Evolutionary conservation across 2,888 invertebrate genomes (phyloP).

Genomic region (Agonopterix alstromeriana): DNA sequence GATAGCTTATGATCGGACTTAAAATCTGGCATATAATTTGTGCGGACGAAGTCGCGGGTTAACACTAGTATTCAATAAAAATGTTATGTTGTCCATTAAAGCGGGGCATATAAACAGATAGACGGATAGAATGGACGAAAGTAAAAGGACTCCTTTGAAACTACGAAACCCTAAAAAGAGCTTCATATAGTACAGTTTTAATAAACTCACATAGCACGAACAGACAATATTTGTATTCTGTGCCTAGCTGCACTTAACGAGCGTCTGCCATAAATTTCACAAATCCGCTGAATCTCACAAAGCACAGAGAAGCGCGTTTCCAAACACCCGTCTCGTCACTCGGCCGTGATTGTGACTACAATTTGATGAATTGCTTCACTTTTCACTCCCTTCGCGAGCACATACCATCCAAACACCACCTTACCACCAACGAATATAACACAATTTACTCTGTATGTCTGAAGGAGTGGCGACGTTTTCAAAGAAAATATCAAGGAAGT

Average conservation of each 20-base stretch:
- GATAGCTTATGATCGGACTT: too few relatives aligned
- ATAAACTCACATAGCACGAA: background rate
- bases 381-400: slow-evolving; percentile 29
- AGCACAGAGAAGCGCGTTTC: slow-evolving; percentile 28
- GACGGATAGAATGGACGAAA: too few relatives aligned
- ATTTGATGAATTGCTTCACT: slow-evolving; percentile 58
- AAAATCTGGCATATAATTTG: too few relatives aligned
- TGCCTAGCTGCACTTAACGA: slow-evolving; percentile 2
- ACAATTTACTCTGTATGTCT: background rate
- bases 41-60: too few relatives aligned
- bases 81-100: too few relatives aligned
- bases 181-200: background rate
- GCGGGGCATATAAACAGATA: too few relatives aligned
- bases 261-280: slow-evolving; percentile 40
- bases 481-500: slow-evolving; percentile 6
- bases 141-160: too few relatives aligned
- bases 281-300: slow-evolving; percentile 38
- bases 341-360: slow-evolving; percentile 54
- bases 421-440: background rate
- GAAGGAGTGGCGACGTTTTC: background rate
- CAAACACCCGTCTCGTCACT: slow-evolving; percentile 45
- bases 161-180: too few relatives aligned
- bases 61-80: too few relatives aligned
- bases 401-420: slow-evolving; percentile 4
- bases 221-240: slow-evolving; percentile 2